Conservation (phyloP, 2,888 invertebrate genomes). For the Aspidiotus rigidus region DNA sequence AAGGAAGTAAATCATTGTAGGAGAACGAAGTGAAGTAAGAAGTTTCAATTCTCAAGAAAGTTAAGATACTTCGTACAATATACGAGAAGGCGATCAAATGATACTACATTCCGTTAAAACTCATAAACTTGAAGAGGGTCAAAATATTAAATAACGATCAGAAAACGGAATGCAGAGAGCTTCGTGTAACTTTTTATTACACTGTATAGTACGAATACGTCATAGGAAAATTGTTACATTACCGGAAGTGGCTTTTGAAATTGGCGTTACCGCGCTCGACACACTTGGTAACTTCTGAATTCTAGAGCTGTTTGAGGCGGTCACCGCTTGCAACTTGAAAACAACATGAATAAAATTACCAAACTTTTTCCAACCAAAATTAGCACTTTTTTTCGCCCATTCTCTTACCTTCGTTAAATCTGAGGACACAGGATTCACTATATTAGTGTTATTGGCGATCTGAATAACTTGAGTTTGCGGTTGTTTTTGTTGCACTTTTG, state of each 20-base stretch:
- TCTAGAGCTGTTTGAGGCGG: constrained; percentile 1
- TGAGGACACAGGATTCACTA: constrained; percentile 15
- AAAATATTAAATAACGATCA: too few species aligned
- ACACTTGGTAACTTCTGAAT: constrained; percentile 23
- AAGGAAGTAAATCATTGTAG: too few species aligned
- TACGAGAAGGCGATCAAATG: too few species aligned
- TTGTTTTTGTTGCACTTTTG: constrained; percentile 40
- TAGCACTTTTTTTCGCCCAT: background rate
- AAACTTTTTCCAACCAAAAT: background rate
- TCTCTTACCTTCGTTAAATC: constrained; percentile 20
- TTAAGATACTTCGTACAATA: too few species aligned
- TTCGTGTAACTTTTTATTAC: too few species aligned
- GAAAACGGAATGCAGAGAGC: too few species aligned
- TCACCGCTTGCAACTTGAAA: background rate
- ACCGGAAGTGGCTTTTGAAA: constrained; percentile 20
- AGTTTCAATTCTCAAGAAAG: too few species aligned
- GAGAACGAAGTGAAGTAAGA: too few species aligned
- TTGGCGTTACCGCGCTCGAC: constrained; percentile 9
- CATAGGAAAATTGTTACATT: background rate
- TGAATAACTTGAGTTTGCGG: constrained; percentile 37
- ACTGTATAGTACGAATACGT: too few species aligned
- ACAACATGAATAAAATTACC: background rate
- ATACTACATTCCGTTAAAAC: too few species aligned
- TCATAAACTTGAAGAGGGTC: too few species aligned
- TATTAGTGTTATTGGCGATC: constrained; percentile 17